phyloP scores from a whole-genome alignment of 2,113 vertebrate genomes.

The Symphodus melops region DNA sequence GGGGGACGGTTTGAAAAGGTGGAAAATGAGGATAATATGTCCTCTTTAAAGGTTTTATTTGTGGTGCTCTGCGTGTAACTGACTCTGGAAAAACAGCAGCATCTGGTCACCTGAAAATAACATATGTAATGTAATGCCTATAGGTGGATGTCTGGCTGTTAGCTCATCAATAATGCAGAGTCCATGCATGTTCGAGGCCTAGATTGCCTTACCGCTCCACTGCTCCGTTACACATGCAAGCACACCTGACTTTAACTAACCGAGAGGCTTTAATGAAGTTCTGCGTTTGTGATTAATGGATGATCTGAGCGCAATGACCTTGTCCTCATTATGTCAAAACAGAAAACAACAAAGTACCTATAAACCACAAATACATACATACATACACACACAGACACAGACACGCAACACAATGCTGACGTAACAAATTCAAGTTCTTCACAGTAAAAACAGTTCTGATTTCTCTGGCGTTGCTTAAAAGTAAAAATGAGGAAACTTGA shows the following conservation, averaged over 20 bases:
- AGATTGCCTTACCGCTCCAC: constrained; percentile 67
- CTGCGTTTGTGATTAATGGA: constrained; percentile 25
- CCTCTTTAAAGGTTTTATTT: neutral
- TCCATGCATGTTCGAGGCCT: constrained; percentile 63
- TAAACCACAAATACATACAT: constrained; percentile 9
- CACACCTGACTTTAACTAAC: constrained; percentile 59
- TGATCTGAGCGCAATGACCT: constrained; percentile 19
- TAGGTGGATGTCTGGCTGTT: constrained; percentile 59
- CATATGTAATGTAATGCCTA: constrained; percentile 62
- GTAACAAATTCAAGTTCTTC: constrained; percentile 17
- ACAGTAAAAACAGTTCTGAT: constrained; percentile 22
- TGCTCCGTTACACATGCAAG: constrained; percentile 47
- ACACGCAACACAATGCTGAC: constrained; percentile 23
- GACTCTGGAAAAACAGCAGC: constrained; percentile 24
- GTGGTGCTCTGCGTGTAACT: neutral
- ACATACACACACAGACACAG: neutral
- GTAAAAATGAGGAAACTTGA: neutral
- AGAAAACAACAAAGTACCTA: constrained; percentile 14
- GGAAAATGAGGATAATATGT: too few species aligned
- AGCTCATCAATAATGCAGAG: constrained; percentile 73
- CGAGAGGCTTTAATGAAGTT: constrained; percentile 9
- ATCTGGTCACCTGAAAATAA: constrained; percentile 32
- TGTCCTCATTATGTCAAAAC: constrained; percentile 20
- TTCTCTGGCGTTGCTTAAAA: neutral
- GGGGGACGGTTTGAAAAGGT: too few species aligned